phyloP scores from a whole-genome alignment of 1,140 invertebrate genomes.

The Araneus ventricosus region DNA sequence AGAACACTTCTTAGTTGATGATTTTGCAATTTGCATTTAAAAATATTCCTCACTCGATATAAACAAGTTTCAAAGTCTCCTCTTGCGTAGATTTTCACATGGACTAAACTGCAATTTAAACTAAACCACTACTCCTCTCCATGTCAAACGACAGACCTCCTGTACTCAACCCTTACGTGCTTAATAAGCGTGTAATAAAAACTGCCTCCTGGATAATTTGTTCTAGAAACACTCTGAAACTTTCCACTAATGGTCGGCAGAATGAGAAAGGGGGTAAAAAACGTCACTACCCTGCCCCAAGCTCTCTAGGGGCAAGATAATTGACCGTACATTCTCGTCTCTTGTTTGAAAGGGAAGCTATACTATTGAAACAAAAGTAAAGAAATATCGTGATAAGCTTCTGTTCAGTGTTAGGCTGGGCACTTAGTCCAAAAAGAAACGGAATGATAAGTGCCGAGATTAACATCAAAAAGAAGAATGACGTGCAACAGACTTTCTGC shows the following conservation, averaged over 20 bases:
- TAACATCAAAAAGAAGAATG: background rate
- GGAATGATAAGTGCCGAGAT: conserved; percentile 2
- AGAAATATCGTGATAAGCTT: background rate
- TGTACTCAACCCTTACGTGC: conserved; percentile 56
- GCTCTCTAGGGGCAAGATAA: conserved; percentile 41
- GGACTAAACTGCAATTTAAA: background rate
- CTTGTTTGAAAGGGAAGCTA: conserved; percentile 28
- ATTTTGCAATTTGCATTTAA: too few relatives aligned
- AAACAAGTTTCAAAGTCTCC: too few relatives aligned
- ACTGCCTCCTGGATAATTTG: conserved; percentile 69
- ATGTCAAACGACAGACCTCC: background rate
- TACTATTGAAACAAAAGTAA: conserved; percentile 34
- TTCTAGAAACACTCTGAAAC: conserved; percentile 62
- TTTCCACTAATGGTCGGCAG: conserved; percentile 67
- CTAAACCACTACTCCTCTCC: conserved; percentile 9
- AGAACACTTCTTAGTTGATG: too few relatives aligned
- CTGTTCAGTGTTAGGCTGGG: background rate
- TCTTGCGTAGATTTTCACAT: too few relatives aligned
- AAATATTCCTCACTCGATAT: too few relatives aligned
- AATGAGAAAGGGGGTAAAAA: conserved; percentile 31
- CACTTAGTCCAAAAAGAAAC: background rate
- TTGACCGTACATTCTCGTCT: conserved; percentile 30
- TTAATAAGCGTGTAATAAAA: conserved; percentile 73
- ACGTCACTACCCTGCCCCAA: background rate
- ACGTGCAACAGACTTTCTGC: too few relatives aligned